Conservation (phyloP, 2,888 invertebrate species). For the Lottia scabra region DNA sequence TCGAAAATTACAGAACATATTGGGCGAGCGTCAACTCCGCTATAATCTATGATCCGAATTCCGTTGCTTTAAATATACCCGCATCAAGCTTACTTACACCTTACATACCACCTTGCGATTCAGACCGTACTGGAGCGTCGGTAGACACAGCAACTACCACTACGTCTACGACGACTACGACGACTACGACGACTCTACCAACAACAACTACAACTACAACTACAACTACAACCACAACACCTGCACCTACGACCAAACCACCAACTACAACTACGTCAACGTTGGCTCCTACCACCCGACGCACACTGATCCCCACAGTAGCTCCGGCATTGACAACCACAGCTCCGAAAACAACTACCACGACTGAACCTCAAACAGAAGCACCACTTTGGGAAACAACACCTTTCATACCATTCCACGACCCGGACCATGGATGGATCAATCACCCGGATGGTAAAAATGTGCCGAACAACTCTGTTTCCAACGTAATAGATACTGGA, state of each 20-base stretch:
- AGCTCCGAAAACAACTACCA: not conserved
- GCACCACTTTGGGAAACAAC: not conserved
- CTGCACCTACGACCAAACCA: not conserved
- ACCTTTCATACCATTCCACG: not conserved
- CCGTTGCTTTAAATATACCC: constrained; percentile 23
- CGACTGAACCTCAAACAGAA: not conserved
- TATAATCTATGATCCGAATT: constrained; percentile 47
- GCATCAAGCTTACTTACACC: constrained; percentile 23
- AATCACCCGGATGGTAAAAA: not conserved
- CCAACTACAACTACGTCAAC: constrained; percentile 3
- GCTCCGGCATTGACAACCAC: not conserved
- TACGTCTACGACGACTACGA: constrained; percentile 10
- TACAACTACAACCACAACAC: not conserved
- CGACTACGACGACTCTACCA: constrained; percentile 9
- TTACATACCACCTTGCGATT: constrained; percentile 30
- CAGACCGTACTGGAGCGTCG: constrained; percentile 23
- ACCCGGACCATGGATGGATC: not conserved
- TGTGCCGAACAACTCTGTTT: no score
- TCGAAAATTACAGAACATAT: constrained; percentile 42
- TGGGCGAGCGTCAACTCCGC: constrained; percentile 55
- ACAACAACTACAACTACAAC: not conserved
- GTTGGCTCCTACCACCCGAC: not conserved
- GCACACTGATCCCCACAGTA: not conserved
- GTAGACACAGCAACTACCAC: constrained; percentile 18
- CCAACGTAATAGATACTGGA: no score